Conservation (phyloP, 2,888 invertebrate species). For the Lepidonotus clava region DNA sequence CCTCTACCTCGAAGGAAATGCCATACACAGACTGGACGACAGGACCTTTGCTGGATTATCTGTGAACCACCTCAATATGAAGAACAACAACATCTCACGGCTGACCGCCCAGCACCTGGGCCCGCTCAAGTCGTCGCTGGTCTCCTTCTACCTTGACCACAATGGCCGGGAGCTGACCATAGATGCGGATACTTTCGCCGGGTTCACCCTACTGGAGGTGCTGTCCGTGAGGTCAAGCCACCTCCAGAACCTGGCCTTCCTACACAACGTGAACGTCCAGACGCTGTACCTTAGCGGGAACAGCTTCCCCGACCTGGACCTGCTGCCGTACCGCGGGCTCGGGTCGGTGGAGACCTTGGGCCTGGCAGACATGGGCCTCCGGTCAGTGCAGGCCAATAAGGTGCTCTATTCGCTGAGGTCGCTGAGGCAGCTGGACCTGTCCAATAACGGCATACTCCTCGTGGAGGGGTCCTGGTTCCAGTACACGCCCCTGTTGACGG, state of each 20-base stretch:
- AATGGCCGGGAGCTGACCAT: slow-evolving; percentile 56
- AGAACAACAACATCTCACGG: slow-evolving; percentile 48
- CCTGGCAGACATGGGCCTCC: slow-evolving; percentile 19
- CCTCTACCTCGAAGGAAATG: slow-evolving; percentile 27
- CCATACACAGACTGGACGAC: not conserved
- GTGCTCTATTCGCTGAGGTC: slow-evolving; percentile 35
- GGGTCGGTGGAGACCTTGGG: not conserved
- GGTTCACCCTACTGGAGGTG: slow-evolving; percentile 36
- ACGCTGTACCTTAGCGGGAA: slow-evolving; percentile 60
- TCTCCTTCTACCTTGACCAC: slow-evolving; percentile 42
- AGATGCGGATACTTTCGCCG: slow-evolving; percentile 49
- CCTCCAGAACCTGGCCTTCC: slow-evolving; percentile 54
- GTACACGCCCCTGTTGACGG: slow-evolving; percentile 42
- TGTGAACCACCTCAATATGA: slow-evolving; percentile 53
- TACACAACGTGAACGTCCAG: slow-evolving; percentile 41
- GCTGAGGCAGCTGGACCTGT: slow-evolving; percentile 54
- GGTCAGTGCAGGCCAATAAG: slow-evolving; percentile 30
- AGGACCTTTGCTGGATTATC: not conserved
- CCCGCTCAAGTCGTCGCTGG: slow-evolving; percentile 54
- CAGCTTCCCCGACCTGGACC: slow-evolving; percentile 33
- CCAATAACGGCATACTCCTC: slow-evolving; percentile 52
- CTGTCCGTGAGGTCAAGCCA: slow-evolving; percentile 36
- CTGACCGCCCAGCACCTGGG: slow-evolving; percentile 19
- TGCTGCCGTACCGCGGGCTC: slow-evolving; percentile 40
- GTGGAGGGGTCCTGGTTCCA: slow-evolving; percentile 52